Conservation (phyloP, 1,140 invertebrate genomes). For the Pseudobourletiella spinata region DNA sequence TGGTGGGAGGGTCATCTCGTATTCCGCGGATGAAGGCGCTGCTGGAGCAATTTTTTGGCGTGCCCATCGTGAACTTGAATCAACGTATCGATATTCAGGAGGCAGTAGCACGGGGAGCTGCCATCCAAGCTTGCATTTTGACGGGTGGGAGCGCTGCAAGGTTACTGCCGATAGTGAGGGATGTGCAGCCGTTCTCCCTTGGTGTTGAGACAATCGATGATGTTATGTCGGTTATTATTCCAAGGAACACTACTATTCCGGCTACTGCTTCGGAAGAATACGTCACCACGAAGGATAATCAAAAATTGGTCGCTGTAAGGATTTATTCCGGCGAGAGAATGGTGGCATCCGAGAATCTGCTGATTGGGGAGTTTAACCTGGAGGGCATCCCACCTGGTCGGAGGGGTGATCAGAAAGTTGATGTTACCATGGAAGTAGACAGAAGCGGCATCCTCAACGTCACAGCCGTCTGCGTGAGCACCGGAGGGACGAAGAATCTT, state of each 20-base stretch:
- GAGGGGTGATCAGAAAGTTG: slow-evolving; percentile 3
- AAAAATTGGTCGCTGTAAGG: slow-evolving; percentile 45
- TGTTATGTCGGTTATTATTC: slow-evolving; percentile 43
- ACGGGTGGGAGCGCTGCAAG: slow-evolving; percentile 50
- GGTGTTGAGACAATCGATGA: slow-evolving; percentile 58
- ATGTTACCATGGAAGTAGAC: slow-evolving; percentile 18
- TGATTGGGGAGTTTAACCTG: slow-evolving; percentile 14
- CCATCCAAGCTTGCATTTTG: slow-evolving; percentile 52
- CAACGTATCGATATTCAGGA: slow-evolving; percentile 47
- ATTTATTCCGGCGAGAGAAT: slow-evolving; percentile 31
- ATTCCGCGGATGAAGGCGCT: slow-evolving; percentile 24
- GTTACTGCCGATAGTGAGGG: slow-evolving; percentile 47
- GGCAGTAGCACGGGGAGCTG: slow-evolving; percentile 50
- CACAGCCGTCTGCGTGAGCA: slow-evolving; percentile 8
- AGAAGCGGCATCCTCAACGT: slow-evolving; percentile 13
- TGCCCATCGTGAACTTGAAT: slow-evolving; percentile 4
- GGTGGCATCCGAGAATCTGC: slow-evolving; percentile 1
- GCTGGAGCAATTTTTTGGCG: slow-evolving; percentile 10
- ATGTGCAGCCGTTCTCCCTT: slow-evolving; percentile 46
- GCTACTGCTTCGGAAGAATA: slow-evolving; percentile 52
- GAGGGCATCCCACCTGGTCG: slow-evolving; percentile 14
- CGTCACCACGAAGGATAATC: slow-evolving; percentile 54
- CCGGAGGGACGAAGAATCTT: slow-evolving; percentile 1
- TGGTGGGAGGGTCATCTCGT: slow-evolving; percentile 26
- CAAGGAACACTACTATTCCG: slow-evolving; percentile 50